A percentile compares a stretch with the other conserved stretches of the same genome.
Conservation (phyloP, 2,797 vertebrate genomes). For the Tokudaia muenninki region DNA sequence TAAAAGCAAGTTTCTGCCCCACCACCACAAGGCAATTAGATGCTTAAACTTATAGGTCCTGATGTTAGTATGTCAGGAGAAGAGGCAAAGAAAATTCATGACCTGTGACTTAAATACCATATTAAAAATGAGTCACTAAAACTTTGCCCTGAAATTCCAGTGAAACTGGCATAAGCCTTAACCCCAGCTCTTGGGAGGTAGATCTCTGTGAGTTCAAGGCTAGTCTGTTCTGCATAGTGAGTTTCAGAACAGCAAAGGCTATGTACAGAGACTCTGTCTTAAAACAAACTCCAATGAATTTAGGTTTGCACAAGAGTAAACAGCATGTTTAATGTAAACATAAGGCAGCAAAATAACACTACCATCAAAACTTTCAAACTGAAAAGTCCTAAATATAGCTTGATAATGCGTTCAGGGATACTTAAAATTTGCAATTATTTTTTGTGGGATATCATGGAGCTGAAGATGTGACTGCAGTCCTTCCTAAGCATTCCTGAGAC, state of each 20-base stretch:
- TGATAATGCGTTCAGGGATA: not conserved
- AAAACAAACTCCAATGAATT: not conserved
- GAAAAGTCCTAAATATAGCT: not conserved
- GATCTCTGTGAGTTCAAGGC: not conserved
- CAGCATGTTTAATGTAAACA: not conserved
- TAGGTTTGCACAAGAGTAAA: not conserved
- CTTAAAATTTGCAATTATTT: not conserved
- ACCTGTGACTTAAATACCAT: not conserved
- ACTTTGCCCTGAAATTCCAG: not conserved
- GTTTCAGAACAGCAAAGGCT: not conserved
- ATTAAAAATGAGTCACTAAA: slow-evolving; percentile 11
- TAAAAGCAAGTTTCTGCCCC: not conserved
- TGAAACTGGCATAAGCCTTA: not conserved
- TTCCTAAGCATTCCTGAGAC: not conserved
- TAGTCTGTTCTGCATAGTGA: not conserved
- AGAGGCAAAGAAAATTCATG: not conserved
- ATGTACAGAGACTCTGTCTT: not conserved
- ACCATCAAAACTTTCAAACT: not conserved
- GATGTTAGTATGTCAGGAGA: not conserved
- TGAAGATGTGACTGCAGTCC: not conserved
- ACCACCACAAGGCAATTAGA: not conserved
- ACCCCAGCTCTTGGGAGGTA: not conserved
- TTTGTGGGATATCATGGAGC: not conserved
- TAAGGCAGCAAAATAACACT: not conserved
- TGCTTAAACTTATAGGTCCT: not conserved